Evolutionary conservation across 2,888 invertebrate species (phyloP).

Genomic region (Aphodius granarius): DNA sequence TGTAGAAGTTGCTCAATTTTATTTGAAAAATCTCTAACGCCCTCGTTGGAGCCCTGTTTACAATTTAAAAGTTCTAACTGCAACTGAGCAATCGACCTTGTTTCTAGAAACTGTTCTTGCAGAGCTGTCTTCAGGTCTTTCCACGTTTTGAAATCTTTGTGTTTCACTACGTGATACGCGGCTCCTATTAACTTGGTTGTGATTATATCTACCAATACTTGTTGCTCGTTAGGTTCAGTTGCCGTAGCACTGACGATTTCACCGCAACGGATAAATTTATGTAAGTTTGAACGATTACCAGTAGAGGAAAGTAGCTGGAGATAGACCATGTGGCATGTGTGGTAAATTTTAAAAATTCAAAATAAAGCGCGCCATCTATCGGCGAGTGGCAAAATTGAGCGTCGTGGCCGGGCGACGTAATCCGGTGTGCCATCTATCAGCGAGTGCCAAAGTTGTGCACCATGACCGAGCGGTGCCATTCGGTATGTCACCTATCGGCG

Average conservation of each 20-base stretch:
- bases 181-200: constrained; percentile 7
- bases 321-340: too few species aligned
- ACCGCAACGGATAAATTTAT: constrained; percentile 6
- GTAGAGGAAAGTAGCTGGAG: too few species aligned
- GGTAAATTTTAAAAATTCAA: too few species aligned
- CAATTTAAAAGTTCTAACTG: constrained; percentile 3
- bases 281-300: constrained; percentile 1
- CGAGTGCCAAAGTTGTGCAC: too few species aligned
- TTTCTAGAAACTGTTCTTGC: constrained; percentile 10
- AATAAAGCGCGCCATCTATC: too few species aligned
- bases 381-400: too few species aligned
- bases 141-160: constrained; percentile 1
- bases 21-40: constrained; percentile 6
- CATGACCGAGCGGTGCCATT: too few species aligned
- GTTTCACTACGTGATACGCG: constrained; percentile 8
- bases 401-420: too few species aligned
- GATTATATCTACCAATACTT: constrained; percentile 3
- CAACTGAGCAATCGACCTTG: constrained; percentile 2
- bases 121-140: background rate
- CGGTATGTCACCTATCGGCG: too few species aligned
- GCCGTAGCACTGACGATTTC: constrained; percentile 7
- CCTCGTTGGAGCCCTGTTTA: background rate
- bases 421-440: too few species aligned
- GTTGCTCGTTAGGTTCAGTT: too few species aligned
- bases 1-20: constrained; percentile 4